Conservation (phyloP, 2,797 vertebrate genomes). For the Coccyzus lansbergi region DNA sequence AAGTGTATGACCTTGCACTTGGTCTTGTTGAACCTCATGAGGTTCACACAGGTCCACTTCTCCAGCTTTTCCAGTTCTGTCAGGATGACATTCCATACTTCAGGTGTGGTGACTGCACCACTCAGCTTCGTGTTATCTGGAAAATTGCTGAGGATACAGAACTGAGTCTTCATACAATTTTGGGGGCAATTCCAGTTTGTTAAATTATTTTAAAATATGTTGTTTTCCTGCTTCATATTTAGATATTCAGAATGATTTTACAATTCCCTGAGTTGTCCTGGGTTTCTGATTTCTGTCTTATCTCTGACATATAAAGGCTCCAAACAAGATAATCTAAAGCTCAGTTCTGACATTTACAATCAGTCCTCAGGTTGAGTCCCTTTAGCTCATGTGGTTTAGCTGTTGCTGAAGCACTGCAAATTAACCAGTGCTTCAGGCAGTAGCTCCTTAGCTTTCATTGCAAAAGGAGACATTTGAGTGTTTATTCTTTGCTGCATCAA, state of each 20-base stretch:
- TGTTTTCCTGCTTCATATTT: neutral
- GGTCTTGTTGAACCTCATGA: too few species aligned
- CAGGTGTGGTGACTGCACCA: too few species aligned
- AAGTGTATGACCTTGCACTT: too few species aligned
- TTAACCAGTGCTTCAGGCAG: neutral
- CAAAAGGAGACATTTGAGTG: neutral
- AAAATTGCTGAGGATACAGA: too few species aligned
- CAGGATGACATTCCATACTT: too few species aligned
- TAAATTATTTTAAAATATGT: neutral
- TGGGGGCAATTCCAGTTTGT: neutral
- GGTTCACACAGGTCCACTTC: too few species aligned
- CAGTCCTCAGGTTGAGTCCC: neutral
- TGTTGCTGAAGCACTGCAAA: neutral
- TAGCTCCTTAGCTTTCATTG: neutral
- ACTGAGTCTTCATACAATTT: neutral
- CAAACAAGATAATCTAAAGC: neutral
- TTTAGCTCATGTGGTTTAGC: neutral
- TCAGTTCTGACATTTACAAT: constrained; percentile 1
- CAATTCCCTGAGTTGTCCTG: neutral
- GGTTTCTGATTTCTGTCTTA: neutral
- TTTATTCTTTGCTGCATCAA: neutral
- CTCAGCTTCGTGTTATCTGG: too few species aligned
- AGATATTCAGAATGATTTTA: neutral
- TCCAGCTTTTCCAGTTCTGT: too few species aligned
- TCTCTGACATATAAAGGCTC: neutral